These are phyloP conservation scores for Ploceus nigricollis DNA, from an alignment of 2,113 vertebrate species.

Conservation along the genomic window DNA sequence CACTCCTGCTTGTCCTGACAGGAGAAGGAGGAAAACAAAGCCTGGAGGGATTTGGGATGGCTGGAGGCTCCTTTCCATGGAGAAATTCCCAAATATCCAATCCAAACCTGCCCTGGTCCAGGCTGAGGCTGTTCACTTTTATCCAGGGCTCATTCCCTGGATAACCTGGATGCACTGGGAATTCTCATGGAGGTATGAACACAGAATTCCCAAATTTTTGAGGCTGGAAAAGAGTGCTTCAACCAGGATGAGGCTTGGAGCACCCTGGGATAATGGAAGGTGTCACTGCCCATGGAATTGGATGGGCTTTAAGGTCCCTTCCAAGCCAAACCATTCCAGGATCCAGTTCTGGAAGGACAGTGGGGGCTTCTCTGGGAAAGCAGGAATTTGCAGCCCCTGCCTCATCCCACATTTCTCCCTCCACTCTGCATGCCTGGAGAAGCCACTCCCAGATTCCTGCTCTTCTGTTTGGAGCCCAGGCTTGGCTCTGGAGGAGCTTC, in stretches of 20 bases:
- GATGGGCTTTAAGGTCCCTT: not conserved
- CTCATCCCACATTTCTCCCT: not conserved
- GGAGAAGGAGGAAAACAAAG: too few species aligned
- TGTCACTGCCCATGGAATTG: not conserved
- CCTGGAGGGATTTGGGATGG: too few species aligned
- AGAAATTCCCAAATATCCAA: too few species aligned
- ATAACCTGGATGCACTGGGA: not conserved
- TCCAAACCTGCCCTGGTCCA: too few species aligned
- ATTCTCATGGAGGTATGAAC: not conserved
- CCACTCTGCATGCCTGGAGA: fast-evolving
- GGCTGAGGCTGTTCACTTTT: too few species aligned
- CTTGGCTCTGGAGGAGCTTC: not conserved
- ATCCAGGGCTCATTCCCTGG: too few species aligned
- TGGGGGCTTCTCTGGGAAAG: not conserved
- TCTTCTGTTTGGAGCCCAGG: not conserved
- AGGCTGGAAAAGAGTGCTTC: not conserved
- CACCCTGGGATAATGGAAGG: not conserved
- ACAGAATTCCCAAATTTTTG: not conserved
- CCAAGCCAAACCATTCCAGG: not conserved
- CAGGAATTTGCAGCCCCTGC: not conserved
- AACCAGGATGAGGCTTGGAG: not conserved
- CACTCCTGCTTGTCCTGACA: too few species aligned
- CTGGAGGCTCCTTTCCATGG: too few species aligned
- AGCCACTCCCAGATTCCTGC: not conserved
- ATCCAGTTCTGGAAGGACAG: not conserved